phyloP scores from a whole-genome alignment of 2,113 vertebrate species.

The Chunga burmeisteri region DNA sequence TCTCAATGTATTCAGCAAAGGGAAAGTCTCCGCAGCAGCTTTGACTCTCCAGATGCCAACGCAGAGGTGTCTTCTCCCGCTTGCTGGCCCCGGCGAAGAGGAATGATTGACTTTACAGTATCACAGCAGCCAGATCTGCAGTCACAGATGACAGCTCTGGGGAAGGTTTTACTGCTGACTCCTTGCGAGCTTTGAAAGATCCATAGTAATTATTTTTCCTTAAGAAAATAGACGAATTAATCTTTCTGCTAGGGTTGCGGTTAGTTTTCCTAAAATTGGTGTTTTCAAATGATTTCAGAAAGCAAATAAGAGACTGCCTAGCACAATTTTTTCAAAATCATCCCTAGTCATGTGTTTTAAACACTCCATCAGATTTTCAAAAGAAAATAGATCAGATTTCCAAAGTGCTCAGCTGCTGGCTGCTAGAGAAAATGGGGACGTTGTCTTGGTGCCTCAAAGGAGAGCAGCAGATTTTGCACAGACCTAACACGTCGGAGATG shows the following conservation, averaged over 20 bases:
- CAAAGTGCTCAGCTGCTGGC: background rate
- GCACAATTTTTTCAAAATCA: background rate
- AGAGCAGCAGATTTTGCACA: slow-evolving; percentile 11
- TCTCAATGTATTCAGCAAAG: background rate
- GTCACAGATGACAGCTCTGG: background rate
- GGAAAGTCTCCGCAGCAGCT: slow-evolving; percentile 3
- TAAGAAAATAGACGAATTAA: slow-evolving; percentile 14
- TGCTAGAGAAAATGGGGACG: background rate
- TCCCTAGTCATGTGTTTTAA: background rate
- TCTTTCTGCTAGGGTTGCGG: background rate
- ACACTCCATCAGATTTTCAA: background rate
- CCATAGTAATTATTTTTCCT: background rate
- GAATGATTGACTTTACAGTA: slow-evolving; percentile 11
- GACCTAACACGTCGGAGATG: background rate
- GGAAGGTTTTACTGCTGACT: background rate
- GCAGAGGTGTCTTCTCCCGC: background rate
- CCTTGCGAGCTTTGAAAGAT: background rate
- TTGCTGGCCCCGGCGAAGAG: background rate
- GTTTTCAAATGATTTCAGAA: background rate
- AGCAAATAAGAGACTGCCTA: background rate
- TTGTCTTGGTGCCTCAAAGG: background rate
- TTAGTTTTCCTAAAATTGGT: background rate
- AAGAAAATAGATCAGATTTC: slow-evolving; percentile 4
- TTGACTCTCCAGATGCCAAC: background rate
- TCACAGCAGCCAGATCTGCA: background rate